phyloP scores from a whole-genome alignment of 1,140 invertebrate genomes.

The Meloidogyne floridensis region DNA sequence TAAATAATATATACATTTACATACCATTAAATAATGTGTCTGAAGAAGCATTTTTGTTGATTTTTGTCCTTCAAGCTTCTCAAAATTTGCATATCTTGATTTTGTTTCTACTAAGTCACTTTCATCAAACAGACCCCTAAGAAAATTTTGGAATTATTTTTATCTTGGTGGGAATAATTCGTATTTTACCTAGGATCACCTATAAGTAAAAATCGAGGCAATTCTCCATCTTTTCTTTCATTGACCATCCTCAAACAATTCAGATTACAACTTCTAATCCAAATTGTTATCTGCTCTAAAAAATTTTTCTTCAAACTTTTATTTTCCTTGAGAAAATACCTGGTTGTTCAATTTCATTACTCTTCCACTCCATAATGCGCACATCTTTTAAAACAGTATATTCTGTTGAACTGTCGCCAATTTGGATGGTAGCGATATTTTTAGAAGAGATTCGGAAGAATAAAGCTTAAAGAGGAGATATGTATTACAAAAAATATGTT shows the following conservation, averaged over 20 bases:
- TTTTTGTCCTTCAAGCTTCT: neutral
- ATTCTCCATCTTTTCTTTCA: constrained; percentile 22
- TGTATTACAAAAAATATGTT: too few species aligned
- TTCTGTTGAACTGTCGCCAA: constrained; percentile 17
- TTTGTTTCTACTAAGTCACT: neutral
- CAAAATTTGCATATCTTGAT: neutral
- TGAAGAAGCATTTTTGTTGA: constrained; percentile 8
- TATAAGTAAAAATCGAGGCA: constrained; percentile 49
- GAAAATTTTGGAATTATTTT: too few species aligned
- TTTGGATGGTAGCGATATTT: neutral
- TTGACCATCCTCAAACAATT: constrained; percentile 42
- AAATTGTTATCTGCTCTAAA: constrained; percentile 44
- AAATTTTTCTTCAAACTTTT: constrained; percentile 31
- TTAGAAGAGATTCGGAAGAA: constrained; percentile 14
- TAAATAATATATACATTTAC: too few species aligned
- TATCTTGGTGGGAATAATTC: too few species aligned
- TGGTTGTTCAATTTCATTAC: constrained; percentile 4
- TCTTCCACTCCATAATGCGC: constrained; percentile 21
- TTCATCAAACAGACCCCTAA: constrained; percentile 40
- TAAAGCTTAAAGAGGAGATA: neutral
- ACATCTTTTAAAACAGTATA: constrained; percentile 24
- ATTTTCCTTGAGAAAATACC: neutral
- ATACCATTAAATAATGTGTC: constrained; percentile 32
- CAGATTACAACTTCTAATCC: constrained; percentile 45
- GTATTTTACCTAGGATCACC: constrained; percentile 20